phyloP scores from a whole-genome alignment of 2,113 vertebrate genomes.

The Sinocyclocheilus maitianheensis region DNA sequence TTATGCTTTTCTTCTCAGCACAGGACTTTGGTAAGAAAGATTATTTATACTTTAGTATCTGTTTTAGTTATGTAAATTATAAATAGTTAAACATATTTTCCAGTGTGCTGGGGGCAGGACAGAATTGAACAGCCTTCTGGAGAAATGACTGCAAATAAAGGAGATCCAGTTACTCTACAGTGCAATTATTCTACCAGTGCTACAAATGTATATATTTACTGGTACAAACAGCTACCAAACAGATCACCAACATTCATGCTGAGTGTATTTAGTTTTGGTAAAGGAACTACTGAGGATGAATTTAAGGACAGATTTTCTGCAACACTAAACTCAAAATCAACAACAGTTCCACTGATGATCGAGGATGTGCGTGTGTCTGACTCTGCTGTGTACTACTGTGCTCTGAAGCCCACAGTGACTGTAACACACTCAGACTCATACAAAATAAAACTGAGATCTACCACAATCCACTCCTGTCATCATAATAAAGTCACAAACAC shows the following conservation, averaged over 20 bases:
- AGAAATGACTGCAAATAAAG: background rate
- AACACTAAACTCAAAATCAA: too few relatives aligned
- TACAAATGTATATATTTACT: too few relatives aligned
- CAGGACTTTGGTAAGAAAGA: constrained; percentile 8
- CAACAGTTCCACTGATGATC: too few relatives aligned
- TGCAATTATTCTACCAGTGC: too few relatives aligned
- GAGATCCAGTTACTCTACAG: background rate
- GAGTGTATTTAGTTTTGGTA: background rate
- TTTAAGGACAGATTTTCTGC: background rate
- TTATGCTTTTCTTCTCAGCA: background rate
- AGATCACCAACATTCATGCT: constrained; percentile 7
- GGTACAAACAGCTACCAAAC: background rate
- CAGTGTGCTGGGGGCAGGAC: constrained; percentile 14
- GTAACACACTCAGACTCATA: too few relatives aligned
- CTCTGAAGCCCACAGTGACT: too few relatives aligned
- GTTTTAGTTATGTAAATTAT: background rate
- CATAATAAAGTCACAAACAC: too few relatives aligned
- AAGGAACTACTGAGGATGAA: background rate
- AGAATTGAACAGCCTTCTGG: background rate
- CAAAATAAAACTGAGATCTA: background rate
- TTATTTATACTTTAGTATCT: background rate
- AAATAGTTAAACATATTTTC: background rate
- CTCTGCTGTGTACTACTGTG: too few relatives aligned
- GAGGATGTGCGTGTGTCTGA: too few relatives aligned
- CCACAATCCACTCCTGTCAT: too few relatives aligned